A percentile compares a stretch with the other conserved stretches of the same genome.
phyloP scores from a whole-genome alignment of 37 sponge, comb jelly and placozoan species.

The Dysidea cf. avara region DNA sequence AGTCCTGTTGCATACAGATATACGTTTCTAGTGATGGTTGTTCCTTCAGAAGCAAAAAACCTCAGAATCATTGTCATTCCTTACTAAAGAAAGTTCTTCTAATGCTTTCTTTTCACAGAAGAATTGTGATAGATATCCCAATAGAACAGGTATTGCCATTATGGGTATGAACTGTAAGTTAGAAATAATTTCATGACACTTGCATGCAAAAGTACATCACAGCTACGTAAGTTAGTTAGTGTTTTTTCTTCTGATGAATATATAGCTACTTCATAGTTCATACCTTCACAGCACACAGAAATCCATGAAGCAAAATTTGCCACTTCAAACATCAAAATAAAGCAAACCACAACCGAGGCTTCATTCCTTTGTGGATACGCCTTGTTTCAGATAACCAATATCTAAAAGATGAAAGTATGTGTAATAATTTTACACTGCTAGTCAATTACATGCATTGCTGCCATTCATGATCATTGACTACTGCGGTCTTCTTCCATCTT shows the following conservation, averaged over 20 bases:
- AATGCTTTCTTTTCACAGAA: conserved; percentile 32
- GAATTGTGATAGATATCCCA: conserved; percentile 58
- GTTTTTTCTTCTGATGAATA: too few relatives aligned
- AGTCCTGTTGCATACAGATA: conserved; percentile 65
- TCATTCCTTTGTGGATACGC: conserved; percentile 20
- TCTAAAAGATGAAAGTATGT: conserved; percentile 13
- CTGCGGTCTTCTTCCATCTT: too few relatives aligned
- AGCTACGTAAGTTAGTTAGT: too few relatives aligned
- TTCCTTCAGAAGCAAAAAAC: too few relatives aligned
- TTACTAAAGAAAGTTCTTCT: neutral
- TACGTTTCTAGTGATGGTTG: conserved; percentile 23
- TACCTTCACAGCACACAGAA: conserved; percentile 36
- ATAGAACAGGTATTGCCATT: conserved; percentile 45
- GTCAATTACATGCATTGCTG: too few relatives aligned
- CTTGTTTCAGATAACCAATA: conserved; percentile 51
- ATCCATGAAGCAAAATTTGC: conserved; percentile 31
- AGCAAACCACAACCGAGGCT: conserved; percentile 41
- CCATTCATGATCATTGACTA: too few relatives aligned
- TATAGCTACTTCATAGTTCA: conserved; percentile 28
- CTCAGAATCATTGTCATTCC: too few relatives aligned
- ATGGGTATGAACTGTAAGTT: conserved; percentile 38
- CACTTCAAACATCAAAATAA: conserved; percentile 41
- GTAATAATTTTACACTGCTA: too few relatives aligned
- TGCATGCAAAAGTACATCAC: too few relatives aligned
- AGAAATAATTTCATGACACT: too few relatives aligned